phyloP scores from a whole-genome alignment of 2,888 invertebrate genomes.

The Neuroscelio doddi region DNA sequence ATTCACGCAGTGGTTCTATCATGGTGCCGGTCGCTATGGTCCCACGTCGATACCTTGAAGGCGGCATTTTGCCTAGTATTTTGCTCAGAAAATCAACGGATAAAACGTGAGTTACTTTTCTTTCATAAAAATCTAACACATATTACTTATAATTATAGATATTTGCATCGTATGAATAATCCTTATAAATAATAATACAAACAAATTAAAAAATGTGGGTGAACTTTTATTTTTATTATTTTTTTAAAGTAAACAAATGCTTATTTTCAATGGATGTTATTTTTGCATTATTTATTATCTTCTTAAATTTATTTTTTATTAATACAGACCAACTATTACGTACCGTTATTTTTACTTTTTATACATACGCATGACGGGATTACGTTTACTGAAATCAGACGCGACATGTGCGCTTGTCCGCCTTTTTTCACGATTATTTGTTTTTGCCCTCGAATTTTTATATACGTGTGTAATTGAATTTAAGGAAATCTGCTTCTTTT shows the following conservation, averaged over 20 bases:
- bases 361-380: neutral
- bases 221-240: too few species aligned
- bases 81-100: slow-evolving; percentile 35
- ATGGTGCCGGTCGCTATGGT: slow-evolving; percentile 61
- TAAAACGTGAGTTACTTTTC: slow-evolving; percentile 54
- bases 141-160: too few species aligned
- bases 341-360: slow-evolving; percentile 2
- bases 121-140: too few species aligned
- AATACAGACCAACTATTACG: neutral
- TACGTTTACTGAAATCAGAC: neutral
- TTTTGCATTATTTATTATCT: too few species aligned
- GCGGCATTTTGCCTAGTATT: slow-evolving; percentile 43
- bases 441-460: slow-evolving; percentile 15
- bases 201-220: too few species aligned
- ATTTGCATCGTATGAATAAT: too few species aligned
- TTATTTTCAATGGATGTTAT: too few species aligned
- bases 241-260: too few species aligned
- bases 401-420: neutral
- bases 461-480: slow-evolving; percentile 7
- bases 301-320: too few species aligned
- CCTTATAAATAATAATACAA: too few species aligned
- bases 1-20: slow-evolving; percentile 46
- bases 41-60: slow-evolving; percentile 53
- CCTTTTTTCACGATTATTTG: slow-evolving; percentile 8
- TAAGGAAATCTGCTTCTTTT: too few species aligned